These are phyloP conservation scores for Catostylus mosaicus DNA, from an alignment of 30 jellyfish, hydroid and myxozoan genomes.

Conservation along the genomic window DNA sequence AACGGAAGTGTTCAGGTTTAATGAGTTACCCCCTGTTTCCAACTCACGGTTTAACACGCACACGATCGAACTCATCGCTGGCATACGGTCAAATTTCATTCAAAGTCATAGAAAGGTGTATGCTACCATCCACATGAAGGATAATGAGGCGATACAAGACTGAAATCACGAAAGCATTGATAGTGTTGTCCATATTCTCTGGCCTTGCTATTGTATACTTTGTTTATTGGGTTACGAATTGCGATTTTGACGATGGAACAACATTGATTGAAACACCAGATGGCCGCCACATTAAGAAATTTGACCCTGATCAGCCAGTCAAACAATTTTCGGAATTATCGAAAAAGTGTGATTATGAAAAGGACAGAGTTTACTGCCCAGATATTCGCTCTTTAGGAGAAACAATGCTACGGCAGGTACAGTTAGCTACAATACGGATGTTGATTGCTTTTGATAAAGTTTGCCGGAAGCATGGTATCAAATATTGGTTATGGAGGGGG, in stretches of 20 bases:
- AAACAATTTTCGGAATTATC: slow-evolving; percentile 11
- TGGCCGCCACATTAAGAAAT: slow-evolving; percentile 14
- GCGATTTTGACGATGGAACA: slow-evolving; percentile 49
- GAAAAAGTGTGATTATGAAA: slow-evolving; percentile 32
- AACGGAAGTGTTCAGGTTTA: too few relatives aligned
- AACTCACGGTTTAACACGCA: too few relatives aligned
- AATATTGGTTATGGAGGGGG: slow-evolving; percentile 90
- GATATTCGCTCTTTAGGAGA: slow-evolving; percentile 84
- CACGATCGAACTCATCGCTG: too few relatives aligned
- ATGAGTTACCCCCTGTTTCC: too few relatives aligned
- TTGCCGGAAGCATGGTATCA: slow-evolving; percentile 70
- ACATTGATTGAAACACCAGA: not conserved
- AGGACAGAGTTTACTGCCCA: slow-evolving; percentile 65
- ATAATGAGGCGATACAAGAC: not conserved
- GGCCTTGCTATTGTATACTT: not conserved
- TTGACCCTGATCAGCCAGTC: slow-evolving; percentile 10
- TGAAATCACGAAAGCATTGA: not conserved
- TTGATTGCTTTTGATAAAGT: slow-evolving; percentile 63
- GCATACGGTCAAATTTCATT: too few relatives aligned
- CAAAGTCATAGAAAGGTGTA: too few relatives aligned
- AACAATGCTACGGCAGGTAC: slow-evolving; percentile 87
- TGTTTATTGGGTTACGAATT: not conserved
- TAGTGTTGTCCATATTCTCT: not conserved
- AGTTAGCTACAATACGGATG: slow-evolving; percentile 69
- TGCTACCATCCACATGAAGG: not conserved